A percentile compares a stretch with the other conserved stretches of the same genome.
phyloP scores from a whole-genome alignment of 37 sponge, comb jelly and placozoan genomes.

The Amphimedon queenslandica region DNA sequence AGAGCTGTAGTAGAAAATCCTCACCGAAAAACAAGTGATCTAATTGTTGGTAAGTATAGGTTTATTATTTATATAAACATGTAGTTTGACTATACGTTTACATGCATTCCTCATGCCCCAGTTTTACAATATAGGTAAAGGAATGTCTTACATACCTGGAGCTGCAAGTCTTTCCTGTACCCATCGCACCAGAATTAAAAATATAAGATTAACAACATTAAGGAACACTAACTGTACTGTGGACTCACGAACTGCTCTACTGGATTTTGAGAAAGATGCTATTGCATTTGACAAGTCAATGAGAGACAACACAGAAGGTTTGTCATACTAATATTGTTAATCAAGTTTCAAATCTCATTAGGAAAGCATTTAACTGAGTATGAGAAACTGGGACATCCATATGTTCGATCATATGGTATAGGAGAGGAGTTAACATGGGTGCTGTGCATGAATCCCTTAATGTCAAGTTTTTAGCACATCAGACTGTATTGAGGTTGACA shows the following conservation, averaged over 20 bases:
- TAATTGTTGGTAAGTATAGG: slow-evolving; percentile 20
- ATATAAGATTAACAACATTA: background rate
- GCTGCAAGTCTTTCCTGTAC: background rate
- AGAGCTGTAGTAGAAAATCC: slow-evolving; percentile 13
- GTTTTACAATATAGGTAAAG: slow-evolving; percentile 18
- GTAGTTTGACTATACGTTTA: background rate
- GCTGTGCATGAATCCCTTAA: background rate
- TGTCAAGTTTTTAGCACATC: background rate
- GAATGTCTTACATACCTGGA: slow-evolving; percentile 30
- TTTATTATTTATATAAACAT: too few species aligned
- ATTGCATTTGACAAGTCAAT: background rate
- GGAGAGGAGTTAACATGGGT: slow-evolving; percentile 3
- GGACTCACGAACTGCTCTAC: background rate
- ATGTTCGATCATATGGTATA: background rate
- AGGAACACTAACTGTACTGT: background rate
- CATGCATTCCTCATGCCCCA: background rate
- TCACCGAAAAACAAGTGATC: slow-evolving; percentile 31
- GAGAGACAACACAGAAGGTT: background rate
- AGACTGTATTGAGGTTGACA: slow-evolving; percentile 5
- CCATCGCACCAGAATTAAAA: background rate
- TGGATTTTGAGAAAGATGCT: background rate
- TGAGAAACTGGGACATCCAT: slow-evolving; percentile 8
- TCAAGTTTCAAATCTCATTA: background rate
- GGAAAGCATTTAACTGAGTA: background rate
- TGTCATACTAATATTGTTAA: background rate